Evolutionary conservation across 2,113 vertebrate genomes (phyloP), one percentile per base, ranked within the genome.

Genomic region (Coracopsis vasa): DNA sequence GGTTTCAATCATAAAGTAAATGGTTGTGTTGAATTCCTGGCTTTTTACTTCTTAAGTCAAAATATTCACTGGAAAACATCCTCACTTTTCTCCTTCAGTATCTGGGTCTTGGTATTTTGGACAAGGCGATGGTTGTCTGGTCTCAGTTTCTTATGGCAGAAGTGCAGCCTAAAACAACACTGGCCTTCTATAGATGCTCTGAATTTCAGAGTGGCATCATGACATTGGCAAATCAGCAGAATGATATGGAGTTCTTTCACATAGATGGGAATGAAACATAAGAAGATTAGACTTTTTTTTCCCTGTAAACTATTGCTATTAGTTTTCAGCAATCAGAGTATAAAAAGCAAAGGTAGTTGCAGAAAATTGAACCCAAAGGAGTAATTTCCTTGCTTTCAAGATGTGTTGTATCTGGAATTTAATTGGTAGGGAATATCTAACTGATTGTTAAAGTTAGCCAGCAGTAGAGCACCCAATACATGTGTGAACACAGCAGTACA

Each of bases 31-130:
- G 64, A 69, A 56, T 81, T 94, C 13, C 56, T 64, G 27, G 35
- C 33, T 60, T 3, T 27, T 84, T 79, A 58, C 4, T 60, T 48
- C 21, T 41, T 31, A 39, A 48, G 3, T 77, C 0, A 86, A 77
- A 73, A 39, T 16, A 19, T 8, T 65, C 21, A 2, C 15, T 65
- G 23, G 29, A 42, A 72, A 77, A 42, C 5, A 10, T 2, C 2
- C 4, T 4, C 15, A 1, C 16, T 69, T 86, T 86, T 45, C 28
- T 61, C 0, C 0, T 53, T 21, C 1, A 0, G 2, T 65, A 5
- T 24, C 16, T 74, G 50, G 21, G 7, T 27, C 29, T 64, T 70
- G 25, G 19, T 47, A 4, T 41, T 65, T 81, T n/a, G 27, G 15
- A 27, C 17, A 29, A 47, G 77, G 13, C 2, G 3, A 25, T 47